These are phyloP conservation scores for Andrena haemorrhoa DNA, from an alignment of 2,888 invertebrate species.

Conservation along the genomic window DNA sequence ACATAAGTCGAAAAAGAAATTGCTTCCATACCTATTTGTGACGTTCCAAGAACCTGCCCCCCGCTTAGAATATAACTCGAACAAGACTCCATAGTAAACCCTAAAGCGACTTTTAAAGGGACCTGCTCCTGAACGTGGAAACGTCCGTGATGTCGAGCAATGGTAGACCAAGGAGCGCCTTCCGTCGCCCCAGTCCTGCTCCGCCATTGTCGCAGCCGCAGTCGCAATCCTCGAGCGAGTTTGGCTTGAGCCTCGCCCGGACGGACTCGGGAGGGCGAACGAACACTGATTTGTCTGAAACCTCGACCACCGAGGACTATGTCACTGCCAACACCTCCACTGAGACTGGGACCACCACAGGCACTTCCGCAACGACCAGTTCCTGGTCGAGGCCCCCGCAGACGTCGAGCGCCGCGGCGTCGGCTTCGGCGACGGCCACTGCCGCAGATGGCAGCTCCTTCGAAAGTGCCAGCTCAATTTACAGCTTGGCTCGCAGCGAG, in stretches of 20 bases:
- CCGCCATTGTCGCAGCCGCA: conserved; percentile 80
- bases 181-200: conserved; percentile 80
- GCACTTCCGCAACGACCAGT: conserved; percentile 83
- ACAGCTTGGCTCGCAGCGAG: conserved; percentile 91
- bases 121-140: conserved; percentile 83
- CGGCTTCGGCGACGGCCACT: conserved; percentile 81
- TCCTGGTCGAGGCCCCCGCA: conserved; percentile 86
- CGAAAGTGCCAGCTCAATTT: conserved; percentile 93
- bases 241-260: conserved; percentile 87
- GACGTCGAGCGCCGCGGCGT: conserved; percentile 80
- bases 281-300: conserved; percentile 93
- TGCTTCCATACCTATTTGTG: not conserved
- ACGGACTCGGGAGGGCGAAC: conserved; percentile 91
- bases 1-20: not conserved
- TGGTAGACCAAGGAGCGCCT: conserved; percentile 78
- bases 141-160: conserved; percentile 74
- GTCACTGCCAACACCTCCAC: conserved; percentile 91
- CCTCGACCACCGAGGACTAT: conserved; percentile 95
- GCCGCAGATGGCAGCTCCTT: conserved; percentile 92
- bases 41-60: not conserved
- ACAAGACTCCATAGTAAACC: conserved; percentile 9
- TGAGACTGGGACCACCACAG: conserved; percentile 86
- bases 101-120: conserved; percentile 56
- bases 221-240: conserved; percentile 83
- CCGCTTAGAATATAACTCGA: not conserved